These are phyloP conservation scores for Acyrthosiphon pisum DNA, from an alignment of 1,140 invertebrate species.

Conservation along the genomic window DNA sequence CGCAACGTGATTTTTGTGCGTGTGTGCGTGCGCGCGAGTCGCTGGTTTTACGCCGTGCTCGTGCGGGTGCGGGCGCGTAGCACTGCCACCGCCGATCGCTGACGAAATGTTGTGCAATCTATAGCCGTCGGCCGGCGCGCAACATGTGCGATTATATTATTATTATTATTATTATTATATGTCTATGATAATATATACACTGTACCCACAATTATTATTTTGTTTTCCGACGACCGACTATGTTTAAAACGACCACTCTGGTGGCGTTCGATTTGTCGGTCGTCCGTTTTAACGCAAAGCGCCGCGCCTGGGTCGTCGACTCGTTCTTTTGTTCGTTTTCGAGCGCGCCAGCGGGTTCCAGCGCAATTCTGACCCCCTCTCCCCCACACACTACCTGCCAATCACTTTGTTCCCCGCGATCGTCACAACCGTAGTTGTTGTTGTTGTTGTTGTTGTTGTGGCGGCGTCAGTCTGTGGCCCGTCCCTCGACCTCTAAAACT, in stretches of 20 bases:
- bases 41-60: background rate
- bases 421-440: background rate
- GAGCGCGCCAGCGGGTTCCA: background rate
- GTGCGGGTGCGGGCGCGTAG: background rate
- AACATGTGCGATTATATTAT: background rate
- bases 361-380: background rate
- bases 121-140: background rate
- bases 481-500: constrained; percentile 18
- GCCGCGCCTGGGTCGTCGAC: background rate
- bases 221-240: background rate
- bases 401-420: background rate
- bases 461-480: too few relatives aligned
- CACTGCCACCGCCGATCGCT: background rate
- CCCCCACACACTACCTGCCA: background rate
- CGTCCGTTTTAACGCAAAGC: background rate
- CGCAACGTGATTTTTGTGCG: constrained; percentile 45
- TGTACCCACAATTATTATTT: background rate
- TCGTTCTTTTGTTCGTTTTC: constrained; percentile 17
- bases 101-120: constrained; percentile 43
- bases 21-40: constrained; percentile 18
- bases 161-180: too few relatives aligned
- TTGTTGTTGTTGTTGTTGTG: background rate
- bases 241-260: background rate
- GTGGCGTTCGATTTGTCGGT: background rate
- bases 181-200: too few relatives aligned